These are phyloP conservation scores for Leucania comma DNA, from an alignment of 2,888 invertebrate genomes.

Conservation along the genomic window DNA sequence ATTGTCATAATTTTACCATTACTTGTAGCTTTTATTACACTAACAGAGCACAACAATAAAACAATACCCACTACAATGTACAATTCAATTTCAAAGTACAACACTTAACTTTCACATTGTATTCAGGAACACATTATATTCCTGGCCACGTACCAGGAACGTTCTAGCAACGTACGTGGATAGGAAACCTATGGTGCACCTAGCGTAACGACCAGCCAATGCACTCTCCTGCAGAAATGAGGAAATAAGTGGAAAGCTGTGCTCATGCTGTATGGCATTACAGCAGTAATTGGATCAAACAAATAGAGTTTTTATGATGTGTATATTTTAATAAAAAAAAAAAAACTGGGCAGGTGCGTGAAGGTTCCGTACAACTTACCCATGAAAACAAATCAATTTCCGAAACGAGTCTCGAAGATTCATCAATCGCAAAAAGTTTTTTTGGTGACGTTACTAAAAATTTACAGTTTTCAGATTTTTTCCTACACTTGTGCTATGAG, in stretches of 20 bases:
- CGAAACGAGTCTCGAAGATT: too few relatives aligned
- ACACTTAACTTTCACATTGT: conserved; percentile 29
- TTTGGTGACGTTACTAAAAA: too few relatives aligned
- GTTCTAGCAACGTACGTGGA: conserved; percentile 21
- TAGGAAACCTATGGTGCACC: conserved; percentile 42
- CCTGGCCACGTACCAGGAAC: conserved; percentile 41
- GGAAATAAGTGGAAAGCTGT: conserved; percentile 50
- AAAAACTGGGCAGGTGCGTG: too few relatives aligned
- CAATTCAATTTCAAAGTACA: conserved; percentile 37
- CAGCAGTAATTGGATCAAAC: neutral
- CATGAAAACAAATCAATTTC: too few relatives aligned
- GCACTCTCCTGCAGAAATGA: conserved; percentile 59
- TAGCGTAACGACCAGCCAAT: conserved; percentile 39
- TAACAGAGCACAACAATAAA: neutral
- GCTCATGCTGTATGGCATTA: neutral
- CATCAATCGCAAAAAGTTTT: too few relatives aligned
- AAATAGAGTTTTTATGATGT: too few relatives aligned
- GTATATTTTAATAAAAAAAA: too few relatives aligned
- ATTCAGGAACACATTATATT: conserved; percentile 48
- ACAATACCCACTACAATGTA: neutral
- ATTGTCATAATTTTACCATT: neutral
- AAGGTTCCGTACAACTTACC: too few relatives aligned
- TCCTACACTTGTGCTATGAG: too few relatives aligned
- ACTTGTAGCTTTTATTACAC: neutral
- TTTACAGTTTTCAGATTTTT: too few relatives aligned